These are phyloP conservation scores for Zelostemma sp. DNA, from an alignment of 1,140 invertebrate genomes.

Conservation along the genomic window DNA sequence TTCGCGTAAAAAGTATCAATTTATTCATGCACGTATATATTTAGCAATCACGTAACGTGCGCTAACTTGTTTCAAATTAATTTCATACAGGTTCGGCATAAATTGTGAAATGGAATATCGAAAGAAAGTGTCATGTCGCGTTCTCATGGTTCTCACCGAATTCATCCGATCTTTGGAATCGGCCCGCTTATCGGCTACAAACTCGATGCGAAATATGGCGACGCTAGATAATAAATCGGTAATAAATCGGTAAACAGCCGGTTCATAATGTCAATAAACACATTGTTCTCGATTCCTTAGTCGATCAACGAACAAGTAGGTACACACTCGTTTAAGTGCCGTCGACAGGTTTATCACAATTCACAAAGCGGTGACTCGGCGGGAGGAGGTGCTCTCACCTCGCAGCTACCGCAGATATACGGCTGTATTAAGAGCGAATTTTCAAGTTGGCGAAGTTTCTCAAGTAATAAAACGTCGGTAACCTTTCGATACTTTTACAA, in stretches of 20 bases:
- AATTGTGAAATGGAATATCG: slow-evolving; percentile 13
- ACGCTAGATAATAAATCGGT: slow-evolving; percentile 16
- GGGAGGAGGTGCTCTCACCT: slow-evolving; percentile 21
- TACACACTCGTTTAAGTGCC: slow-evolving; percentile 8
- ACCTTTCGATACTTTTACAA: slow-evolving; percentile 28
- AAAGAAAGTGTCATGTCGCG: slow-evolving; percentile 23
- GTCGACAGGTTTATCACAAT: slow-evolving; percentile 25
- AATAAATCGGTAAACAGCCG: slow-evolving; percentile 11
- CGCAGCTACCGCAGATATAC: slow-evolving; percentile 20
- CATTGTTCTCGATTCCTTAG: slow-evolving; percentile 34
- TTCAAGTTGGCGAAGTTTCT: slow-evolving; percentile 36
- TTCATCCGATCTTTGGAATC: slow-evolving; percentile 11
- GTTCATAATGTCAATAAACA: slow-evolving; percentile 32
- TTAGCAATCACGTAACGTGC: slow-evolving; percentile 22
- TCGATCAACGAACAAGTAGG: not conserved
- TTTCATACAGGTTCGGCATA: slow-evolving; percentile 12
- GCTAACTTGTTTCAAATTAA: slow-evolving; percentile 28
- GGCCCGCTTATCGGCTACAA: slow-evolving; percentile 15
- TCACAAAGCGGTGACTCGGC: not conserved
- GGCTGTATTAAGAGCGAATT: slow-evolving; percentile 36
- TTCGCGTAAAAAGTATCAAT: slow-evolving; percentile 36
- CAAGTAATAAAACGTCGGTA: slow-evolving; percentile 36
- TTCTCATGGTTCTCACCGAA: slow-evolving; percentile 29
- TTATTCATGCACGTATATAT: slow-evolving; percentile 19
- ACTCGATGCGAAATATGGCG: not conserved